Conservation (phyloP, 2,113 vertebrate species). For the Plecotus auritus region DNA sequence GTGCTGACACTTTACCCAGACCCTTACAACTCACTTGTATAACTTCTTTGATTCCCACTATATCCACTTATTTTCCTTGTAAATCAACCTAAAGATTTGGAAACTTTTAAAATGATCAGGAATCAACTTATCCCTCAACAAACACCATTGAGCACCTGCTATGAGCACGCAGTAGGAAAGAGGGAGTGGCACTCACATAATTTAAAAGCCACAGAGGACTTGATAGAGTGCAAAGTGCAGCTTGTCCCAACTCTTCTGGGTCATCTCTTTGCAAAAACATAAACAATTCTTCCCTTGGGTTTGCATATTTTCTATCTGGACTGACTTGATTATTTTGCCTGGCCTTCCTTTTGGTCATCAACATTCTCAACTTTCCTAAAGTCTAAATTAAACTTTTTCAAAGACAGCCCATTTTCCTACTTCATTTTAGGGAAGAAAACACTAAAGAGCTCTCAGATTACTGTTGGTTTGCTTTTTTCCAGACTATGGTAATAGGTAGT, state of each 20-base stretch:
- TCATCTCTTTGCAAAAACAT: neutral
- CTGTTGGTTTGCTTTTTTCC: neutral
- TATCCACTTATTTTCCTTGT: neutral
- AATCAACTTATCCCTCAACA: neutral
- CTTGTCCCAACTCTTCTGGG: neutral
- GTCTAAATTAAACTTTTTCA: conserved; percentile 30
- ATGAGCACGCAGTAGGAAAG: neutral
- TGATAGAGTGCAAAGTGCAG: neutral
- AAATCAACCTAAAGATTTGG: neutral
- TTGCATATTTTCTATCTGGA: neutral
- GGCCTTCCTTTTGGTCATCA: neutral
- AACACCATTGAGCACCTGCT: neutral
- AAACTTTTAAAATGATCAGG: neutral
- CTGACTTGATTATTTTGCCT: neutral
- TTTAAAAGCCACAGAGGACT: neutral
- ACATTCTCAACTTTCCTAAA: conserved; percentile 20
- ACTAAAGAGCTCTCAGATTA: neutral
- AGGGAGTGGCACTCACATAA: neutral
- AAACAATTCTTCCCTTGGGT: neutral
- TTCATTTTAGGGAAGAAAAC: conserved; percentile 11
- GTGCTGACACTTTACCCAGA: neutral
- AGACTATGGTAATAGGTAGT: neutral
- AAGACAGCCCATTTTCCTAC: neutral
- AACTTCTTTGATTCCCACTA: neutral
- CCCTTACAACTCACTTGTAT: neutral